phyloP scores from a whole-genome alignment of 2,888 invertebrate species.

The Caenorhabditis zanzibari region DNA sequence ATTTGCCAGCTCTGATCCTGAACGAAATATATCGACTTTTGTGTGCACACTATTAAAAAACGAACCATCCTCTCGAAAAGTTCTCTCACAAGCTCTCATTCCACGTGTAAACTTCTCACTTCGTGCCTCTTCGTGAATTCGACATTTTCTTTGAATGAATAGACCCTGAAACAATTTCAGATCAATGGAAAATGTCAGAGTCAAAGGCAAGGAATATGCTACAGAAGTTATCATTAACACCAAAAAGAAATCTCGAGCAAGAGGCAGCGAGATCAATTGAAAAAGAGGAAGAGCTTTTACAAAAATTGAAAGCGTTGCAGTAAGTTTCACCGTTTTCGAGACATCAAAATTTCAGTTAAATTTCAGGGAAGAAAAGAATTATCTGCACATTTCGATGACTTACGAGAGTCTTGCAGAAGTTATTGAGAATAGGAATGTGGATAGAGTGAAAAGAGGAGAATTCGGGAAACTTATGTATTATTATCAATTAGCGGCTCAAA shows the following conservation, averaged over 20 bases:
- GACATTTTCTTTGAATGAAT: constrained; percentile 62
- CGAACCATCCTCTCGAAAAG: constrained; percentile 47
- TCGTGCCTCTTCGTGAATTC: constrained; percentile 53
- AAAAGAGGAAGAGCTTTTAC: constrained; percentile 36
- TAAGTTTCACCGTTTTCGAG: constrained; percentile 20
- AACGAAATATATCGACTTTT: background rate
- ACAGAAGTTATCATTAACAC: constrained; percentile 51
- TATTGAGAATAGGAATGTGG: constrained; percentile 18
- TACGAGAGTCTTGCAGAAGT: constrained; percentile 48
- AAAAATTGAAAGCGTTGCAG: constrained; percentile 36
- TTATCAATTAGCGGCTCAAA: constrained; percentile 23
- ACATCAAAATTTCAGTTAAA: background rate
- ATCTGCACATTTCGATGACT: constrained; percentile 29
- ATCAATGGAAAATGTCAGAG: constrained; percentile 40
- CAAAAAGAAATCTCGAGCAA: constrained; percentile 39
- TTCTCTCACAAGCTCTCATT: constrained; percentile 58
- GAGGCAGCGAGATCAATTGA: constrained; percentile 22
- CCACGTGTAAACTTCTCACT: constrained; percentile 58
- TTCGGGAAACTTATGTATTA: constrained; percentile 44
- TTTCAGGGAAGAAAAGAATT: constrained; percentile 43
- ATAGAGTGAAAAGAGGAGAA: constrained; percentile 30
- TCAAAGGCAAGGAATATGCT: constrained; percentile 56
- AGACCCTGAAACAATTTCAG: constrained; percentile 58
- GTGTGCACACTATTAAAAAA: background rate
- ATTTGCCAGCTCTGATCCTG: constrained; percentile 50